Base-by-base conservation (phyloP, 2,113 vertebrate genomes). In the Platycercus adscitus region DNA sequence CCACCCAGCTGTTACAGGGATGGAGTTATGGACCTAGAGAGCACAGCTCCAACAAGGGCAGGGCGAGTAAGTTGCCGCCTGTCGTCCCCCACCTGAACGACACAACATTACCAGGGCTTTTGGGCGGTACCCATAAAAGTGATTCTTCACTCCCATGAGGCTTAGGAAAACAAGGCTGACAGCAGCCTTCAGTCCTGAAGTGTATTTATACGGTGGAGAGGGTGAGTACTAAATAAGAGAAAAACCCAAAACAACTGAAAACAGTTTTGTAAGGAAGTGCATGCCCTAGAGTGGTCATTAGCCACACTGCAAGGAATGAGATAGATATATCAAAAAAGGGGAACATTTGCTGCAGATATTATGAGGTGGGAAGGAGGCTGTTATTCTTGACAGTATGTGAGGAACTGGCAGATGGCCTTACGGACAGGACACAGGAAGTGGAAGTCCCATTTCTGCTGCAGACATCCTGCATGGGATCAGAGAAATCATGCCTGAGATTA, bases 241-340 rank as follows among this genome's bases (percentile, higher is more conserved):
- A 61, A 87, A 50, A 23, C 0, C 6, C 23, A 9, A 72, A 95
- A 44, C 10, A 46, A 23, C 78, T 95, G 65, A 93, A 95, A 94
- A 43, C 43, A 81, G 82, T 65, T 96, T 96, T 71, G 83, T 49
- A 88, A 88, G 49, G 68, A 50, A 90, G 64, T 16, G 82, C 88
- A 47, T 95, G 72, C 69, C 83, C 86, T 91, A 81, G 82, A 96
- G 88, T 90, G 52, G 82, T 93, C 80, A 68, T 93, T 93, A 96
- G 86, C 28, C 56, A 75, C 39, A 8, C 33, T 84, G 64, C 55
- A 71, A 78, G 52, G 55, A 90, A 95, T 52, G 41, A 86, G 44
- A 81, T 68, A 81, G 47, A 81, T 68, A 81, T 52, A 73, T 86
- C 58, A 78, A 83, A 88, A 89, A 72, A 50, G 18, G 21, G 33